phyloP scores from a whole-genome alignment of 2,797 vertebrate species.

The Sebastolobus altivelis region DNA sequence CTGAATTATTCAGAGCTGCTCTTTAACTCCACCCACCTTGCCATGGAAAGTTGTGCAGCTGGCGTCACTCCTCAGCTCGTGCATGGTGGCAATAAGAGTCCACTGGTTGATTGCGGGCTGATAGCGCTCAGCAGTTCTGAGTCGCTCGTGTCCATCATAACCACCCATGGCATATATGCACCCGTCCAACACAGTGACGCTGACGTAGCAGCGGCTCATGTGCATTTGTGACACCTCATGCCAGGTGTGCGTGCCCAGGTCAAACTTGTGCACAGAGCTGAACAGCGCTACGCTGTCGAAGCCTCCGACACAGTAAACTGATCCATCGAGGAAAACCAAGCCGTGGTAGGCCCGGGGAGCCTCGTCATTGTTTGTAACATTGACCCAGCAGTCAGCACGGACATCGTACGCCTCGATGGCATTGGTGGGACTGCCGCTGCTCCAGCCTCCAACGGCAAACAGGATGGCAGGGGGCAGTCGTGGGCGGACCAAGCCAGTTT shows the following conservation, averaged over 20 bases:
- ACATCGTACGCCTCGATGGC: slow-evolving; percentile 84
- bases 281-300: slow-evolving; percentile 84
- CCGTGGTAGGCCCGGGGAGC: slow-evolving; percentile 85
- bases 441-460: slow-evolving; percentile 88
- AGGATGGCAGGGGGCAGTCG: slow-evolving; percentile 84
- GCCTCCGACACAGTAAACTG: slow-evolving; percentile 76
- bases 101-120: slow-evolving; percentile 88
- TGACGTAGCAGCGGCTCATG: slow-evolving; percentile 85
- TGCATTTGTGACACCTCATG: slow-evolving; percentile 89
- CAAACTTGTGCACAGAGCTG: slow-evolving; percentile 83
- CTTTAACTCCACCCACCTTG: slow-evolving; percentile 68
- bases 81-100: slow-evolving; percentile 87
- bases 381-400: slow-evolving; percentile 84
- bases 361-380: slow-evolving; percentile 75
- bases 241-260: slow-evolving; percentile 84
- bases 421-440: slow-evolving; percentile 77
- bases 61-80: slow-evolving; percentile 84
- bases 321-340: slow-evolving; percentile 75
- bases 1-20: neutral
- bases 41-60: slow-evolving; percentile 79
- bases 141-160: slow-evolving; percentile 80
- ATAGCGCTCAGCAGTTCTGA: slow-evolving; percentile 86
- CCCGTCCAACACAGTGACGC: slow-evolving; percentile 82
- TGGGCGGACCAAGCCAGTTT: slow-evolving; percentile 73
- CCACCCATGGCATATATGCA: slow-evolving; percentile 90